phyloP scores from a whole-genome alignment of 1,140 invertebrate genomes.

The Bradysia coprophila region DNA sequence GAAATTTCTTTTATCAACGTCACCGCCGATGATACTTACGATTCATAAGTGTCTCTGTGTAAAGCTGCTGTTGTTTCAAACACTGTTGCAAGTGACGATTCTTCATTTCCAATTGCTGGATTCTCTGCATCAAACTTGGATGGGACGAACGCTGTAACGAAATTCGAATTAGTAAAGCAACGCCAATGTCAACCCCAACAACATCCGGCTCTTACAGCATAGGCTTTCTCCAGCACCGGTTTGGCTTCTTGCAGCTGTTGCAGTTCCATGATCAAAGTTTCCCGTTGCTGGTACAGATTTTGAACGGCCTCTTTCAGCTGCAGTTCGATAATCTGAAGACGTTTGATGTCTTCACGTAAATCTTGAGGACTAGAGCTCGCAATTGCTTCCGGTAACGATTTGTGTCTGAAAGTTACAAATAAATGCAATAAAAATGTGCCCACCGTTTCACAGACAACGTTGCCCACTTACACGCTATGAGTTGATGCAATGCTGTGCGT shows the following conservation, averaged over 20 bases:
- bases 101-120: slow-evolving; percentile 31
- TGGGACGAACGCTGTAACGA: slow-evolving; percentile 16
- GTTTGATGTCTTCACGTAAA: slow-evolving; percentile 24
- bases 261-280: slow-evolving; percentile 27
- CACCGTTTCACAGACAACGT: slow-evolving; percentile 11
- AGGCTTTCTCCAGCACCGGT: slow-evolving; percentile 21
- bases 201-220: slow-evolving; percentile 24
- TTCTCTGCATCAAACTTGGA: slow-evolving; percentile 19
- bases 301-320: slow-evolving; percentile 24
- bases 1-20: no score
- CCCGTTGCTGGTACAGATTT: slow-evolving; percentile 25
- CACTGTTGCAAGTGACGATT: slow-evolving; percentile 38
- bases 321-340: slow-evolving; percentile 23
- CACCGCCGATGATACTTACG: no score
- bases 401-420: background rate
- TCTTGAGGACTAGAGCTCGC: slow-evolving; percentile 12
- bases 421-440: slow-evolving; percentile 3
- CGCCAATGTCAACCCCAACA: no score
- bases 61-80: slow-evolving; percentile 39
- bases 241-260: slow-evolving; percentile 28
- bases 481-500: slow-evolving; percentile 16
- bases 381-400: background rate
- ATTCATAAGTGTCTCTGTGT: slow-evolving; percentile 40
- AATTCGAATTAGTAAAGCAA: background rate
- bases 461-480: slow-evolving; percentile 5